Evolutionary conservation across 1,140 invertebrate species (phyloP), one percentile per base, ranked within the genome.

Genomic region (Myzus persicae): DNA sequence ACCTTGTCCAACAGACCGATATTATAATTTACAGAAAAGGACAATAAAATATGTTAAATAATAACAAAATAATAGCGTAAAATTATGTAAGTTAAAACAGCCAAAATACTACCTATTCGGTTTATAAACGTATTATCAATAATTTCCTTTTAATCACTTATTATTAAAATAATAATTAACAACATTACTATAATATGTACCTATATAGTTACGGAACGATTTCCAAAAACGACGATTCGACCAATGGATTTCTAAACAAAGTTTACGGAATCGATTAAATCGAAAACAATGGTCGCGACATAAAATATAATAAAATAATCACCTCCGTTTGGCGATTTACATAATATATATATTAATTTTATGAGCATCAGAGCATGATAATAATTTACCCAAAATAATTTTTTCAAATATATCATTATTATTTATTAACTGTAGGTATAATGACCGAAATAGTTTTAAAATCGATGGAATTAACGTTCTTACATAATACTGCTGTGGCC

Each of bases 131-230:
- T 76, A 76, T 76, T n/a, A 76, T 36, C 31, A 76, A 76, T 76
- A 76, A 76, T 76, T 76, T 18, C n/a, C 31, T 76, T 76, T 76
- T 76, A 76, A 76, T n/a, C 14, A 14, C 36, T n/a, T 76, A 36
- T 20, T n/a, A 76, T 76, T n/a, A n/a, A n/a, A n/a, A n/a, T 14
- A n/a, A n/a, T 11, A n/a, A 76, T n/a, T 36, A 76, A n/a, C 59
- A 76, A n/a, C n/a, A 76, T 76, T 76, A 76, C 59, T n/a, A 76
- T 76, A 76, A 76, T n/a, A 76, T 76, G n/a, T n/a, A n/a, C 36
- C 5, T n/a, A 76, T 76, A n/a, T 76, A 76, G 31, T 76, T 76
- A 76, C 59, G 18, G 7, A 76, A 76, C 59, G 31, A 76, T 76
- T 76, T 76, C 14, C 14, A n/a, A 76, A 76, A 18, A 76, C 31